Base-by-base conservation (phyloP, 2,797 vertebrate genomes). In the Hirundo rustica region DNA sequence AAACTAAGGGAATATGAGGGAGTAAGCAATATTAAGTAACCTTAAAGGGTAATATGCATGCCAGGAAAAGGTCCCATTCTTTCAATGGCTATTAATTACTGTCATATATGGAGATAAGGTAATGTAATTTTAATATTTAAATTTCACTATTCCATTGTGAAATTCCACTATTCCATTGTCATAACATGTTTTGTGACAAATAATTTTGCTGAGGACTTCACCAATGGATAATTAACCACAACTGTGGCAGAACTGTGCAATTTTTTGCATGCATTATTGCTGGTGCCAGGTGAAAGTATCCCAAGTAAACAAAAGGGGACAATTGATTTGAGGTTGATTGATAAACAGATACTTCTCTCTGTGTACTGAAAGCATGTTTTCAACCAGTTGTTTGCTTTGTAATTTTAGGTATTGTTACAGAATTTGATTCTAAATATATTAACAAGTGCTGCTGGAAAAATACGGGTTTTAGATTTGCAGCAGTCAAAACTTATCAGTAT, bases 201-300 rank as follows among this genome's bases (percentile, higher is more conserved):
- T 72, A 34, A 54, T 93, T 91, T 93, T 83, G 27, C 72, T 80
- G 77, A 89, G 32, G 53, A 62, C n/a, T 85, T 80, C 27, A 72
- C 51, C 23, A 68, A 47, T 85, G 53, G 54, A 21, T 85, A 83
- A 88, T 75, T 72, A 92, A 77, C 45, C 44, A 76, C 44, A 25
- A 9, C 27, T 70, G 4, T 85, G 62, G 51, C 44, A 92, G 48
- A 88, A 38, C 32, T 64, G 3, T 60, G 79, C 32, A 70, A 10
- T 36, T 53, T 88, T 92, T 75, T 90, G 70, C 38, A 17, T 55
- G 19, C 7, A 2, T 68, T 78, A 48, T 88, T 91, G 66, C 34
- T n/a, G 48, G 53, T 53, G 75, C 53, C 44, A 77, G 34, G 19
- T 58, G 60, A 68, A 87, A 77, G 38, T 42, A 48, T 58, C 36